Evolutionary conservation across 2,797 vertebrate species (phyloP), one percentile per base, ranked within the genome.

Genomic region (Smutsia gigantea): DNA sequence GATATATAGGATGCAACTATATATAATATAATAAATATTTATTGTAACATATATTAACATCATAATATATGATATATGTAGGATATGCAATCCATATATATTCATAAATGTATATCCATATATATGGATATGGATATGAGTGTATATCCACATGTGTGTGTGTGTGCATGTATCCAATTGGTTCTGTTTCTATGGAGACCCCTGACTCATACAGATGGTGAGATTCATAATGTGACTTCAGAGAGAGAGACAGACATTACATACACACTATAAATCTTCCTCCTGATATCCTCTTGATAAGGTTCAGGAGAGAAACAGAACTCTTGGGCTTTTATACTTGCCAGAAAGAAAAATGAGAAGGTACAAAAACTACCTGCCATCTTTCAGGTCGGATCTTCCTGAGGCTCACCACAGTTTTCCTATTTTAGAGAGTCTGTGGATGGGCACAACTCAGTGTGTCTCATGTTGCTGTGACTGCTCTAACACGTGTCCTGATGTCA

Each of bases 151-250:
- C 11, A 46, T 42, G n/a, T 39, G 39, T 39, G 46, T 19, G 14
- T 9, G 29, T 18, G 14, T 71, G 39, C 17, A 5, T 21, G 3
- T 55, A 15, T 42, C 1, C 19, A 53, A 53, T 34, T 71, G 23
- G 10, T n/a, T 95, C 59, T 82, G 11, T 87, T 82, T 82, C 42
- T 87, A 51, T 92, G 77, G 51, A 95, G 39, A 87, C 82, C 37
- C 9, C 23, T 90, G 31, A 90, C 87, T 77, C 57, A 81, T 39
- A 77, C n/a, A 51, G 71, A 90, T 23, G 46, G 15, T 90, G 31
- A 89, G 17, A 63, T 64, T 89, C 21, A 42, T 59, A 94, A 81
- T 37, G 42, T 49, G 53, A 93, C n/a, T 59, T 79, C 37, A 95
- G 64, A 66, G 75, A 75, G 78, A 51, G 75, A 93, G 75, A 81